These are phyloP conservation scores for Eulemur mongoz DNA, from an alignment of 2,797 vertebrate species.

Conservation along the genomic window DNA sequence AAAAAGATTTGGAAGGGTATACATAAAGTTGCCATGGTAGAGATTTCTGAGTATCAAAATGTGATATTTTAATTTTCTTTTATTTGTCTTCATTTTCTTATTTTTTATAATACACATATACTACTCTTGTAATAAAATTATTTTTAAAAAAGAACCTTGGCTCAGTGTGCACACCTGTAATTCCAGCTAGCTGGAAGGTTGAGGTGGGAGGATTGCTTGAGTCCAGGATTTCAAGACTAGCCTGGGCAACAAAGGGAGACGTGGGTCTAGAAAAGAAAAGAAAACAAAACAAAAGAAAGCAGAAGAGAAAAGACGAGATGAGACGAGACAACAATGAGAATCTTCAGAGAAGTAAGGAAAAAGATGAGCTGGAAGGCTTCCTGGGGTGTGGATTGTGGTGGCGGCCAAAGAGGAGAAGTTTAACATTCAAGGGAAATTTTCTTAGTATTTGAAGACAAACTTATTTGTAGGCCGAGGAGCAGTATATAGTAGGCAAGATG, in stretches of 20 bases:
- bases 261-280: not conserved
- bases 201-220: not conserved
- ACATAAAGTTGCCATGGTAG: not conserved
- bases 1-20: not conserved
- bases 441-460: not conserved
- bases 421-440: slow-evolving; percentile 5
- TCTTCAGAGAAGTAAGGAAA: not conserved
- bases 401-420: not conserved
- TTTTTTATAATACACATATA: slow-evolving; percentile 32
- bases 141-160: not conserved
- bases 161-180: not conserved
- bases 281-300: not conserved
- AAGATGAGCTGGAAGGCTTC: not conserved
- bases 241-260: not conserved
- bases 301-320: not conserved
- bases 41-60: not conserved
- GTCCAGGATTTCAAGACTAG: not conserved
- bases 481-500: not conserved
- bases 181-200: not conserved
- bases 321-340: not conserved
- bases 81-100: slow-evolving; percentile 11
- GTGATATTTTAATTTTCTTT: not conserved
- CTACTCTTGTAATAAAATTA: not conserved
- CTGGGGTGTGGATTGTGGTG: not conserved
- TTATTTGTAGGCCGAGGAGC: not conserved